Evolutionary conservation across 2,888 invertebrate species (phyloP).

Genomic region (Hydraecia micacea): DNA sequence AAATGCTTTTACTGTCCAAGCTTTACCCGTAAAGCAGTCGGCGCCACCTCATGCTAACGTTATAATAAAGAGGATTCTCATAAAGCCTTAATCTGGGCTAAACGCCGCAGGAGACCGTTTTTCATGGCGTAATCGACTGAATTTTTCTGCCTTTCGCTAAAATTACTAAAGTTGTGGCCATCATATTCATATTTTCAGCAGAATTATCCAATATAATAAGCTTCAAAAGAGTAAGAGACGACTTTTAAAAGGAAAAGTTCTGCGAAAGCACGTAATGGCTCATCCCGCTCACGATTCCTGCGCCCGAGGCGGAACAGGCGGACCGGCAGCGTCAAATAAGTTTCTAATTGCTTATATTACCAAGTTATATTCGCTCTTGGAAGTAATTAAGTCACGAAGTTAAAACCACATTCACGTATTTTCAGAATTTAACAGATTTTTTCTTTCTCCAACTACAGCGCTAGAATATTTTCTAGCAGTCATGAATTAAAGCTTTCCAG

Average conservation of each 20-base stretch:
- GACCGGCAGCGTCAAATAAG: constrained; percentile 90
- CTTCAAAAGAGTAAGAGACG: constrained; percentile 89
- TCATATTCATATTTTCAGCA: constrained; percentile 88
- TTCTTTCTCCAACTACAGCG: constrained; percentile 59
- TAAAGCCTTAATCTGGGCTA: constrained; percentile 74
- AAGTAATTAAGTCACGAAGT: constrained; percentile 88
- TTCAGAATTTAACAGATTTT: constrained; percentile 76
- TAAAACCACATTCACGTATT: constrained; percentile 85
- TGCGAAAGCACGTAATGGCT: constrained; percentile 89
- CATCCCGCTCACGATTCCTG: constrained; percentile 89
- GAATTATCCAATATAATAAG: constrained; percentile 90
- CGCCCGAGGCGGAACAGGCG: constrained; percentile 88
- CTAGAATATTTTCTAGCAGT: constrained; percentile 68
- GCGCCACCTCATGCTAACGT: constrained; percentile 61
- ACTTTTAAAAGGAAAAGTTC: constrained; percentile 90
- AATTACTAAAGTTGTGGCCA: constrained; percentile 87
- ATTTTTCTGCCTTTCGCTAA: constrained; percentile 81
- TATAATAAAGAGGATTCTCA: constrained; percentile 69
- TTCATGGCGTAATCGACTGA: constrained; percentile 83
- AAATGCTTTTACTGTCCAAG: constrained; percentile 48
- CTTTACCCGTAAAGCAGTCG: constrained; percentile 58
- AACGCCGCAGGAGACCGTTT: constrained; percentile 82
- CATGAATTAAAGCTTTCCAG: constrained; percentile 68
- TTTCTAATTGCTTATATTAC: constrained; percentile 91
- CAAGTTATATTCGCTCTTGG: constrained; percentile 89